Conservation (phyloP, 2,888 invertebrate genomes). For the Thysanoteuthis rhombus region DNA sequence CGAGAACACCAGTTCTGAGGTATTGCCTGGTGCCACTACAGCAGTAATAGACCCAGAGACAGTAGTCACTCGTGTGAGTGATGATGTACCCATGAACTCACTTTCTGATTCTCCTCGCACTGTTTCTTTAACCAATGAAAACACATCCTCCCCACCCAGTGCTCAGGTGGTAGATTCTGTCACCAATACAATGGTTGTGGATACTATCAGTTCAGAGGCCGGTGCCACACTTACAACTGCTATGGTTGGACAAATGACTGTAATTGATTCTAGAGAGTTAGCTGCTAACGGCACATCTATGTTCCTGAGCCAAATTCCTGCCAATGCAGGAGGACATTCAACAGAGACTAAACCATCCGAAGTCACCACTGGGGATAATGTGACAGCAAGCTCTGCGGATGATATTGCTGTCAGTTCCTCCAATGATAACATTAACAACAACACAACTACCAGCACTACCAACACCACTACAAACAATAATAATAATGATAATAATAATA, state of each 20-base stretch:
- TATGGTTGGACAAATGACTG: conserved; percentile 14
- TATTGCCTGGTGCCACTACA: conserved; percentile 21
- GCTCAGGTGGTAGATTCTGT: neutral
- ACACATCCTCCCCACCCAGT: neutral
- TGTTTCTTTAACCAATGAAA: neutral
- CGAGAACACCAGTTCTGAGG: neutral
- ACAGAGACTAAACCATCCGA: neutral
- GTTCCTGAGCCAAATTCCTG: neutral
- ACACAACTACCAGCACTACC: neutral
- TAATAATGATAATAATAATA: neutral
- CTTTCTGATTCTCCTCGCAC: neutral
- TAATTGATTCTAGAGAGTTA: neutral
- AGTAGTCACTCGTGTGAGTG: neutral
- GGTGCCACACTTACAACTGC: neutral
- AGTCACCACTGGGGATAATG: neutral
- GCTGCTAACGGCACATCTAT: neutral
- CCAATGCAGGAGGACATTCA: neutral
- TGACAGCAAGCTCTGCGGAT: neutral
- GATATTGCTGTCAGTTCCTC: neutral
- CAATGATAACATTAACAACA: neutral
- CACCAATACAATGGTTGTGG: neutral
- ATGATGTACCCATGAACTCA: neutral
- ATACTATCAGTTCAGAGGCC: neutral
- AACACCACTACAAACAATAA: neutral
- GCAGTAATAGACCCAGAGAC: conserved; percentile 20